A percentile compares a stretch with the other conserved stretches of the same genome.
Evolutionary conservation across 1,140 invertebrate species (phyloP).

Genomic region (Dendrolimus punctatus): DNA sequence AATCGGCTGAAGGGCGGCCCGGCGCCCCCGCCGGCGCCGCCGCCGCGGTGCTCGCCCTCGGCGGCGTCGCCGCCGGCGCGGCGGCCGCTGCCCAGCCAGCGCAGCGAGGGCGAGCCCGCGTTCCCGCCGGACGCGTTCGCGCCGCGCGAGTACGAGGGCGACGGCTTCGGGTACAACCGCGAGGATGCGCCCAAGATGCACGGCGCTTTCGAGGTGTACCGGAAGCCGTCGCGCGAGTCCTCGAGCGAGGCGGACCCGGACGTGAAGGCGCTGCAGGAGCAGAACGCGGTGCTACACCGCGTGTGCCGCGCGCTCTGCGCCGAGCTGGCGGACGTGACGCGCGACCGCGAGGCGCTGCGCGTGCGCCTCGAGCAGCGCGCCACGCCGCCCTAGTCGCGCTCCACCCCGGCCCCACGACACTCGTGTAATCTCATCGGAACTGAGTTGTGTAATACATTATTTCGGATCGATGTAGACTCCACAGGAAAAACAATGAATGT

Average conservation of each 20-base stretch:
- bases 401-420: constrained; percentile 11
- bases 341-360: constrained; percentile 87
- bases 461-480: too few species aligned
- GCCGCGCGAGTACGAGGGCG: constrained; percentile 43
- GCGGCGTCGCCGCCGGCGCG: constrained; percentile 74
- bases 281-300: constrained; percentile 86
- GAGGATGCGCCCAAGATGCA: constrained; percentile 69
- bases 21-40: constrained; percentile 81
- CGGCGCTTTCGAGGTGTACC: constrained; percentile 85
- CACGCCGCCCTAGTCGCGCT: constrained; percentile 41
- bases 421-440: constrained; percentile 10
- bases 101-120: constrained; percentile 76
- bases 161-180: constrained; percentile 71
- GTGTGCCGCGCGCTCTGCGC: constrained; percentile 91
- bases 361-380: constrained; percentile 67
- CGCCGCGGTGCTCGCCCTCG: constrained; percentile 82
- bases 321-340: constrained; percentile 87
- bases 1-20: constrained; percentile 76
- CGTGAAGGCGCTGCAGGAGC: constrained; percentile 82
- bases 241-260: constrained; percentile 72
- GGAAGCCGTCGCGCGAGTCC: constrained; percentile 73
- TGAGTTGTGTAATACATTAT: constrained; percentile 1
- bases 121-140: constrained; percentile 76
- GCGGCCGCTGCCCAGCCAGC: constrained; percentile 75
- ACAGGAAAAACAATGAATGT: too few species aligned